Evolutionary conservation across 2,113 vertebrate genomes (phyloP).

Genomic region (Ivindomyrus marchei): DNA sequence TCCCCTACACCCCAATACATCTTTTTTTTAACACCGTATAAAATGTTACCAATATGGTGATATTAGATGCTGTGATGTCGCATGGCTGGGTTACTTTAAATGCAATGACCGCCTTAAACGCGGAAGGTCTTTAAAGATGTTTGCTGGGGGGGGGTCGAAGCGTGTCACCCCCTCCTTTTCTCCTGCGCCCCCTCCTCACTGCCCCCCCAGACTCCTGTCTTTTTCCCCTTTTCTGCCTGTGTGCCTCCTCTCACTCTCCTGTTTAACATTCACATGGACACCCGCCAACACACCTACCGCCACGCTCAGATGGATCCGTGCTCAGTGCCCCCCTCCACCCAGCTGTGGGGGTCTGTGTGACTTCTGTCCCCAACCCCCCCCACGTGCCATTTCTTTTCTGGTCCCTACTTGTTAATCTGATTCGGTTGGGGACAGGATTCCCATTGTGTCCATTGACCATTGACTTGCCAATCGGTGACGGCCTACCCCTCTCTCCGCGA

Average conservation of each 20-base stretch:
- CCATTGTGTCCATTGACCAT: constrained; percentile 11
- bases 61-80: neutral
- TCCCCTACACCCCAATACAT: neutral
- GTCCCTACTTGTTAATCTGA: neutral
- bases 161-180: neutral
- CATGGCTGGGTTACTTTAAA: neutral
- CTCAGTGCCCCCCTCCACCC: neutral
- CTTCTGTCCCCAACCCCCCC: neutral
- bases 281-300: neutral
- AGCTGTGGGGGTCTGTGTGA: neutral
- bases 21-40: neutral
- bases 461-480: neutral
- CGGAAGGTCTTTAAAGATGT: neutral
- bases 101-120: neutral
- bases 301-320: neutral
- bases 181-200: neutral
- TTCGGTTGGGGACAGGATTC: neutral
- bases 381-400: neutral
- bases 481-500: neutral
- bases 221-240: neutral
- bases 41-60: neutral
- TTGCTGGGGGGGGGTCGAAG: neutral
- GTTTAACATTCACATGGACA: neutral
- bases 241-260: neutral
- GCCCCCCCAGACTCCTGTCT: neutral